phyloP scores from a whole-genome alignment of 2,113 vertebrate species.

The Pungitius pungitius region DNA sequence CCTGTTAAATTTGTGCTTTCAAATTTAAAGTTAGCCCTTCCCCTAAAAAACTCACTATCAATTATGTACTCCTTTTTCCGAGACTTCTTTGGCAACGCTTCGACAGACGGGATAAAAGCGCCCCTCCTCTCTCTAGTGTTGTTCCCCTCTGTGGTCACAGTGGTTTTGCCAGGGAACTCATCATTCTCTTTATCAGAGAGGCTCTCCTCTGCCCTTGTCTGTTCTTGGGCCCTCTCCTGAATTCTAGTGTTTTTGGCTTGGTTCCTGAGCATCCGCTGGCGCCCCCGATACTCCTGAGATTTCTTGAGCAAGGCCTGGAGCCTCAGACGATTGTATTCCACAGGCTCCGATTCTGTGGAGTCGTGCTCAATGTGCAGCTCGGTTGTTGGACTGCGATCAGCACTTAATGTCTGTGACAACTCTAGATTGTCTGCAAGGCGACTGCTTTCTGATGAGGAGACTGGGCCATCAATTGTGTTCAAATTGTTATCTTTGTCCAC shows the following conservation, averaged over 20 bases:
- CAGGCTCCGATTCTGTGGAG: constrained; percentile 19
- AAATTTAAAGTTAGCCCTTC: neutral
- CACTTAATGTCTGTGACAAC: neutral
- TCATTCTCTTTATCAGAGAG: constrained; percentile 80
- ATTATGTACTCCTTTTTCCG: constrained; percentile 14
- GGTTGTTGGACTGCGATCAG: constrained; percentile 3
- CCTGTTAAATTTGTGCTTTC: constrained; percentile 18
- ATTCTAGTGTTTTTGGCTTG: constrained; percentile 65
- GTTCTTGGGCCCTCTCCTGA: constrained; percentile 60
- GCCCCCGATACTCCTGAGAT: constrained; percentile 79
- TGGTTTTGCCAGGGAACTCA: constrained; percentile 41
- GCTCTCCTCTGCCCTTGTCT: constrained; percentile 53
- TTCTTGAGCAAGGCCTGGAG: constrained; percentile 81
- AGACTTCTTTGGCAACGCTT: constrained; percentile 35
- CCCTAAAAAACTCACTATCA: constrained; percentile 7
- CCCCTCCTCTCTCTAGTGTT: constrained; percentile 50
- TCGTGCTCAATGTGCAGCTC: constrained; percentile 17
- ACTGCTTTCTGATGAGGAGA: constrained; percentile 12
- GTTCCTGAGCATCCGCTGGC: constrained; percentile 74
- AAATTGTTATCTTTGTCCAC: constrained; percentile 21
- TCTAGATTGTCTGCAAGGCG: constrained; percentile 29
- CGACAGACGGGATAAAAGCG: constrained; percentile 2
- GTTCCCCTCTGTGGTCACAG: constrained; percentile 29
- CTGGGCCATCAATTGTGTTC: constrained; percentile 15
- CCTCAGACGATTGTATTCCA: constrained; percentile 52